Evolutionary conservation across 2,888 invertebrate species (phyloP).

Genomic region (Mythimna loreyi): DNA sequence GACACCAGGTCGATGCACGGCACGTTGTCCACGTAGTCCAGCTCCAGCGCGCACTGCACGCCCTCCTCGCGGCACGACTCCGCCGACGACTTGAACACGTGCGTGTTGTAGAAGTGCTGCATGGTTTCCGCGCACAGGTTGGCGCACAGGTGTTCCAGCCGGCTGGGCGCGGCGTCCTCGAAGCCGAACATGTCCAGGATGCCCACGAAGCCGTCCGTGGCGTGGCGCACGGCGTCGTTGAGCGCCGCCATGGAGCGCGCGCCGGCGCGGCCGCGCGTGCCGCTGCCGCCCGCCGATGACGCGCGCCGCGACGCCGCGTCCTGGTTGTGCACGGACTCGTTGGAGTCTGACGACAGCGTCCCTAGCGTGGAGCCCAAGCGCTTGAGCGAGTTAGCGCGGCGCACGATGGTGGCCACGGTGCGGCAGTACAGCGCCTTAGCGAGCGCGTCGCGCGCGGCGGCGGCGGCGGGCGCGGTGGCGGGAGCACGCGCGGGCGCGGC

Average conservation of each 20-base stretch:
- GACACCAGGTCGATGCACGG: conserved; percentile 99
- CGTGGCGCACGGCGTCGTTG: conserved; percentile 97
- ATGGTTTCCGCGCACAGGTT: conserved; percentile 99
- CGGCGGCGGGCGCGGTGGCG: conserved; percentile 94
- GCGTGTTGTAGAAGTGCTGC: conserved; percentile 99
- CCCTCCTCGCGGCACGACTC: conserved; percentile 98
- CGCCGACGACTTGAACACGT: conserved; percentile 98
- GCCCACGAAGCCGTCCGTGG: conserved; percentile 98
- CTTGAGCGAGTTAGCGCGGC: conserved; percentile 97
- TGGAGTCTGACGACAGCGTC: conserved; percentile 97
- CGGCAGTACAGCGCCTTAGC: conserved; percentile 98
- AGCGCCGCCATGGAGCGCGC: conserved; percentile 97
- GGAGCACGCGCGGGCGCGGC: conserved; percentile 94
- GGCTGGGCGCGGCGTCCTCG: conserved; percentile 97
- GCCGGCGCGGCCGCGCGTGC: conserved; percentile 91
- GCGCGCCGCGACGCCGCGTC: conserved; percentile 96
- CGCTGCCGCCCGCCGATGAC: conserved; percentile 93
- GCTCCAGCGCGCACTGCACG: conserved; percentile 96
- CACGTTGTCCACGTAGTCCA: conserved; percentile 98
- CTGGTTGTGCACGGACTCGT: conserved; percentile 97
- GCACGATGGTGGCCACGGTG: conserved; percentile 98
- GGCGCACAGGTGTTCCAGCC: conserved; percentile 98
- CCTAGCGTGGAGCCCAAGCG: conserved; percentile 95
- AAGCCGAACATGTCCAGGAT: conserved; percentile 99
- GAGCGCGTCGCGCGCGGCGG: conserved; percentile 96